phyloP scores from a whole-genome alignment of 2,888 invertebrate species.

The Diaphora mendica region DNA sequence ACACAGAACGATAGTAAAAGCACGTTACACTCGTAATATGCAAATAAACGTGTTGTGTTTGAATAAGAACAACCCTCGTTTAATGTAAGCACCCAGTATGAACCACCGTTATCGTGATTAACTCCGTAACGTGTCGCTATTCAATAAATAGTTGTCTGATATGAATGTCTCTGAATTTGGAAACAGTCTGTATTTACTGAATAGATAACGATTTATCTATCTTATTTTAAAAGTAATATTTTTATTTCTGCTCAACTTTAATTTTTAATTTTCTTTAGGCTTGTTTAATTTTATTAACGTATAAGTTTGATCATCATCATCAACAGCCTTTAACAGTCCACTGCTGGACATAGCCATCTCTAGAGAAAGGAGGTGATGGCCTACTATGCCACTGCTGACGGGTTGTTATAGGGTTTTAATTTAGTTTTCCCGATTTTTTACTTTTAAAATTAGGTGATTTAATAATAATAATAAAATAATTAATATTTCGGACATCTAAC shows the following conservation, averaged over 20 bases:
- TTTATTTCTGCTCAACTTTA: not conserved
- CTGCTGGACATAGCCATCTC: too few relatives aligned
- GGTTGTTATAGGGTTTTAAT: too few relatives aligned
- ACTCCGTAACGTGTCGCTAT: slow-evolving; percentile 25
- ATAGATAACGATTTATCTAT: not conserved
- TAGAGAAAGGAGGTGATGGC: too few relatives aligned
- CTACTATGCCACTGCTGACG: too few relatives aligned
- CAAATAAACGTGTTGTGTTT: slow-evolving; percentile 76
- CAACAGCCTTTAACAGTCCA: too few relatives aligned
- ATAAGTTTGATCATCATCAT: too few relatives aligned
- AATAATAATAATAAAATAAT: too few relatives aligned
- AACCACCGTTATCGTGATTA: slow-evolving; percentile 36
- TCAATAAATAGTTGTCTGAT: slow-evolving; percentile 6
- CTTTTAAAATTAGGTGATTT: not conserved
- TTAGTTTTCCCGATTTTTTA: too few relatives aligned
- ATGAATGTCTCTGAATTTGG: not conserved
- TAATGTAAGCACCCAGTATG: slow-evolving; percentile 35
- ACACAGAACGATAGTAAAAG: slow-evolving; percentile 68
- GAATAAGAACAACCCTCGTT: slow-evolving; percentile 65
- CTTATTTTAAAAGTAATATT: not conserved
- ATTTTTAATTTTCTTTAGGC: not conserved
- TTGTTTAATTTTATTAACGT: too few relatives aligned
- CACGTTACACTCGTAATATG: slow-evolving; percentile 74
- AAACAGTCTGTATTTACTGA: not conserved
- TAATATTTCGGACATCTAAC: too few relatives aligned